Evolutionary conservation across 2,888 invertebrate species (phyloP).

Genomic region (Ectemnius lituratus): DNA sequence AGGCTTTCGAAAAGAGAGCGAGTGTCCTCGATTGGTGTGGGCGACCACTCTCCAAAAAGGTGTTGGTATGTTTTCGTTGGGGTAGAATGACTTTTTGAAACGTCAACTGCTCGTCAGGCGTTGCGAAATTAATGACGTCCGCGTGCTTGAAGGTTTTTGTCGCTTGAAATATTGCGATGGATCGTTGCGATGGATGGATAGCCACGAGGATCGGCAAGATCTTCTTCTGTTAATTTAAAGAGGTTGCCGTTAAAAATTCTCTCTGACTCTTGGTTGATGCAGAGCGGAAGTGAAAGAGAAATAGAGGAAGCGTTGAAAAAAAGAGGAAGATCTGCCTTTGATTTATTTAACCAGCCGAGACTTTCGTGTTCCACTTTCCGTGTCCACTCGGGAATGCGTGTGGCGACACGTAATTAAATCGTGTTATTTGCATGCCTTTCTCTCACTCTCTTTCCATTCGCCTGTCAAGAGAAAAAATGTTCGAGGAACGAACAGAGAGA

Average conservation of each 20-base stretch:
- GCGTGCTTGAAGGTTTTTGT: not conserved
- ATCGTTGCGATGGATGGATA: not conserved
- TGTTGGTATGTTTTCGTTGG: conserved; percentile 10
- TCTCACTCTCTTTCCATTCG: conserved; percentile 22
- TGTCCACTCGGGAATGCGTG: conserved; percentile 16
- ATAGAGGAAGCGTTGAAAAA: too few species aligned
- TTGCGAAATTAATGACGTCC: conserved; percentile 40
- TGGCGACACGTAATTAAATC: conserved; percentile 44
- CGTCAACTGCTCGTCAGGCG: conserved; percentile 30
- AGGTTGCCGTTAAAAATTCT: too few species aligned
- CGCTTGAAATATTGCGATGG: conserved; percentile 10
- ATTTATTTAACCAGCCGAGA: conserved; percentile 21
- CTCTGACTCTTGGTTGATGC: too few species aligned
- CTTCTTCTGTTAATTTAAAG: too few species aligned
- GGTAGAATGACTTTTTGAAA: conserved; percentile 47
- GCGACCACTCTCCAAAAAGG: too few species aligned
- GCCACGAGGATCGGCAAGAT: too few species aligned
- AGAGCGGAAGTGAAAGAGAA: too few species aligned
- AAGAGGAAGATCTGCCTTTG: conserved; percentile 7
- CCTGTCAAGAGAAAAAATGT: not conserved
- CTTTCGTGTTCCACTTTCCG: conserved; percentile 29
- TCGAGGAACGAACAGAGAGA: too few species aligned
- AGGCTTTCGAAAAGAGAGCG: not conserved
- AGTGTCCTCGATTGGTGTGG: not conserved
- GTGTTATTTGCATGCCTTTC: conserved; percentile 51